These are phyloP conservation scores for Tanytarsus gracilentus DNA, from an alignment of 2,888 invertebrate species.

Conservation along the genomic window DNA sequence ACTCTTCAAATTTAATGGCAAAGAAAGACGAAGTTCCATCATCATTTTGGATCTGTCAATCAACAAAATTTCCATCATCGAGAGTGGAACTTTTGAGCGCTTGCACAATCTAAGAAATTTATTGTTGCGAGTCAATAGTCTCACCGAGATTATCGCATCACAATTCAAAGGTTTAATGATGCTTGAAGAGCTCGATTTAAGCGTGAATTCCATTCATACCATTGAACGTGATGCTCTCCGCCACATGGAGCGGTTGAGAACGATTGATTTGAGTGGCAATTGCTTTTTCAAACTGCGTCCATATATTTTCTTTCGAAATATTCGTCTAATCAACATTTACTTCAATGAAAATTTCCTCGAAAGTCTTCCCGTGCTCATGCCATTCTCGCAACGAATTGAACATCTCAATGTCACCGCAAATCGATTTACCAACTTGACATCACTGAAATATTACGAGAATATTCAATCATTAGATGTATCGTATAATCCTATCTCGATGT, in stretches of 20 bases:
- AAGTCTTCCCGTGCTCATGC: background rate
- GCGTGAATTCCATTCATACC: background rate
- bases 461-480: conserved; percentile 12
- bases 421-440: conserved; percentile 5
- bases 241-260: background rate
- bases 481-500: background rate
- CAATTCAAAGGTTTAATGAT: conserved; percentile 5
- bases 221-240: conserved; percentile 1
- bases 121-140: background rate
- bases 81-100: background rate
- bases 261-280: conserved; percentile 11
- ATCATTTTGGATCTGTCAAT: conserved; percentile 19
- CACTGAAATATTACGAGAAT: background rate
- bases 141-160: background rate
- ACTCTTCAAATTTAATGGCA: background rate
- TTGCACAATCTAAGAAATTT: background rate
- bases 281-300: background rate
- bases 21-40: background rate
- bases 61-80: conserved; percentile 7
- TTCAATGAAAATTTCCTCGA: background rate
- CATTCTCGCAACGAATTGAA: background rate
- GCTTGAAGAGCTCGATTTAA: conserved; percentile 6
- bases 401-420: background rate
- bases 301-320: background rate
- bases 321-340: background rate